These are phyloP conservation scores for Caenorhabditis inopinata DNA, from an alignment of 1,140 invertebrate species.

Conservation along the genomic window DNA sequence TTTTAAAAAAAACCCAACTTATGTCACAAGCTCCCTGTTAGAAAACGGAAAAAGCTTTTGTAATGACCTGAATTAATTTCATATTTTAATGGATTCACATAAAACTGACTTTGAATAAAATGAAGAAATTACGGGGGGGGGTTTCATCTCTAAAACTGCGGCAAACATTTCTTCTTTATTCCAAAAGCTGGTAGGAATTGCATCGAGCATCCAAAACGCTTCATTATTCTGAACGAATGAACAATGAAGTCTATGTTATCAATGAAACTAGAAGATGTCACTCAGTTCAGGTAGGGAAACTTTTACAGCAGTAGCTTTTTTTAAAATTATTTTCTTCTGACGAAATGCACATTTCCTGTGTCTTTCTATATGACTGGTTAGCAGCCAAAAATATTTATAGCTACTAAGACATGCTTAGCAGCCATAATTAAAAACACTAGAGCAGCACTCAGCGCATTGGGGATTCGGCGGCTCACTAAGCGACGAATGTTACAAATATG, in stretches of 20 bases:
- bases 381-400: no score
- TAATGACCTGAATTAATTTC: background rate
- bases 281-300: background rate
- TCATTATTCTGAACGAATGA: background rate
- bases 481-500: slow-evolving; percentile 26
- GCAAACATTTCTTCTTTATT: background rate
- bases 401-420: background rate
- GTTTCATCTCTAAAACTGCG: background rate
- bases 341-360: no score
- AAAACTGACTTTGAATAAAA: background rate
- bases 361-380: no score
- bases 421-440: slow-evolving; percentile 27
- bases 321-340: no score
- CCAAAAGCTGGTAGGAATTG: background rate
- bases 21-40: background rate
- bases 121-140: background rate
- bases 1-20: no score
- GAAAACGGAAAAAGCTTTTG: background rate
- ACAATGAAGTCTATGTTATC: background rate
- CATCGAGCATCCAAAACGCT: background rate
- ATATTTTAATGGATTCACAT: slow-evolving; percentile 33
- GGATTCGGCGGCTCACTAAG: slow-evolving; percentile 14
- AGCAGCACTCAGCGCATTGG: slow-evolving; percentile 11
- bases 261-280: background rate
- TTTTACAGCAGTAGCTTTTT: background rate